Conservation (phyloP, 1,140 invertebrate species). For the Heliconius hermathena region DNA sequence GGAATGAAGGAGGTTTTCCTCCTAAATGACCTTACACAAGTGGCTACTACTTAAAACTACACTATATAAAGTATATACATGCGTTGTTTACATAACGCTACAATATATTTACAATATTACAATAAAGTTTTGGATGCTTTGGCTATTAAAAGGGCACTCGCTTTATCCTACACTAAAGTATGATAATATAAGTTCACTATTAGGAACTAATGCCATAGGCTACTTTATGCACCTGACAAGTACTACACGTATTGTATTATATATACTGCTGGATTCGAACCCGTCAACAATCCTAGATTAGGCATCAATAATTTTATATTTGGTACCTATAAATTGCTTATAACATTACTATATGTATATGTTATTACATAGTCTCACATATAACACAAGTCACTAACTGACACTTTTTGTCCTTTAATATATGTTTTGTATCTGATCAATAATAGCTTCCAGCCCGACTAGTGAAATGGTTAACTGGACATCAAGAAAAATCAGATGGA, state of each 20-base stretch:
- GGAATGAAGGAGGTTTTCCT: constrained; percentile 39
- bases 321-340: constrained; percentile 18
- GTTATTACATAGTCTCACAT: background rate
- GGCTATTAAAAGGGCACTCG: constrained; percentile 71
- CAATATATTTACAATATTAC: constrained; percentile 62
- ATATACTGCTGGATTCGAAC: background rate
- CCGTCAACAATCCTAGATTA: background rate
- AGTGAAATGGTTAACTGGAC: background rate
- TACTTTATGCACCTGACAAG: constrained; percentile 46
- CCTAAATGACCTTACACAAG: constrained; percentile 42
- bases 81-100: constrained; percentile 50
- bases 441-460: constrained; percentile 1
- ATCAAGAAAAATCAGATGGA: background rate
- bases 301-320: constrained; percentile 7
- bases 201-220: constrained; percentile 65
- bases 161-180: constrained; percentile 45
- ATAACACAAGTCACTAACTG: background rate
- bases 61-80: constrained; percentile 49
- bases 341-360: background rate
- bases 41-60: constrained; percentile 63
- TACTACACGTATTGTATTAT: background rate
- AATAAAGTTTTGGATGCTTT: constrained; percentile 78
- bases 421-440: background rate
- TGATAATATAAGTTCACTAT: constrained; percentile 53
- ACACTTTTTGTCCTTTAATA: background rate